Percentiles rank a stretch among this genome's conserved stretches.
These are phyloP conservation scores for Riptortus pedestris DNA, from an alignment of 1,140 invertebrate genomes.

Conservation along the genomic window DNA sequence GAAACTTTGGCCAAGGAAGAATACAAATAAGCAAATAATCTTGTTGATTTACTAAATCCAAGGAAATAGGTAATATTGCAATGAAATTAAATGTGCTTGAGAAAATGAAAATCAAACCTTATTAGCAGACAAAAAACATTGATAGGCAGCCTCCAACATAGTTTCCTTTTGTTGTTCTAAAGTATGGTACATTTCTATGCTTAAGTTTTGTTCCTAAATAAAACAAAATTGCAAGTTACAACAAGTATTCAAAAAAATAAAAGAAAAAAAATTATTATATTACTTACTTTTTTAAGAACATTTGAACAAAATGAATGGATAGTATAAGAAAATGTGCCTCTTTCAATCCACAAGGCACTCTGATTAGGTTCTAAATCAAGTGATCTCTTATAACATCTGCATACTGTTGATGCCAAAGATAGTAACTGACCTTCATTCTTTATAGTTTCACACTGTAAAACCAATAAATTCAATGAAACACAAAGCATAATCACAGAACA, in stretches of 20 bases:
- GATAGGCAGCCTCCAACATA: slow-evolving; percentile 60
- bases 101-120: too few species aligned
- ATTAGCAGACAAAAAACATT: slow-evolving; percentile 65
- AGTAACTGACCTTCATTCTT: slow-evolving; percentile 57
- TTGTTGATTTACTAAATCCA: too few species aligned
- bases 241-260: slow-evolving; percentile 33
- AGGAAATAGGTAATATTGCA: too few species aligned
- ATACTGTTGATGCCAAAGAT: slow-evolving; percentile 52
- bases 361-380: slow-evolving; percentile 58
- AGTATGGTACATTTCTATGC: slow-evolving; percentile 61
- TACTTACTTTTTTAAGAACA: slow-evolving; percentile 56
- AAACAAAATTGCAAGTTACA: slow-evolving; percentile 39
- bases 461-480: too few species aligned
- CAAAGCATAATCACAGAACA: slow-evolving; percentile 14
- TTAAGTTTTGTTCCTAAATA: slow-evolving; percentile 39
- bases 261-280: slow-evolving; percentile 22
- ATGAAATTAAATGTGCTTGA: too few species aligned
- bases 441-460: slow-evolving; percentile 40
- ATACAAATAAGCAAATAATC: too few species aligned
- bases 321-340: slow-evolving; percentile 74
- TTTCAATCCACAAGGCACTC: slow-evolving; percentile 76
- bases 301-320: slow-evolving; percentile 79
- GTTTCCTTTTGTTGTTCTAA: slow-evolving; percentile 65
- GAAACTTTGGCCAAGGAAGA: too few species aligned
- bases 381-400: slow-evolving; percentile 67